Conservation (phyloP, 1,140 invertebrate species). For the Aphelinus atriplicis region DNA sequence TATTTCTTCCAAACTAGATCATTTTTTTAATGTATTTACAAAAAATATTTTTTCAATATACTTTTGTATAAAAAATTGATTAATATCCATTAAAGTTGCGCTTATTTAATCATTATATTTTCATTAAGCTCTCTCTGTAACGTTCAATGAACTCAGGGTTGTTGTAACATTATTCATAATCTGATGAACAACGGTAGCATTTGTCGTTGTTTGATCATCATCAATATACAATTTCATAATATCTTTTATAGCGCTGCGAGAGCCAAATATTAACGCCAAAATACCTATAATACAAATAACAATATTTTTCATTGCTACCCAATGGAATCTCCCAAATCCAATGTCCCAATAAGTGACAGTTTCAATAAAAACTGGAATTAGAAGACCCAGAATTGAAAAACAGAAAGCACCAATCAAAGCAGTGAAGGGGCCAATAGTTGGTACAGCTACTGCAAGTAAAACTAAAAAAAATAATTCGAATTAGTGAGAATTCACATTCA, state of each 20-base stretch:
- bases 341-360: conserved; percentile 81
- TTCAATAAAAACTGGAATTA: conserved; percentile 91
- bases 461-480: conserved; percentile 68
- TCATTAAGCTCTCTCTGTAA: not conserved
- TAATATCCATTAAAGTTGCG: conserved; percentile 10
- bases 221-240: conserved; percentile 65
- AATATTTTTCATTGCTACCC: conserved; percentile 83
- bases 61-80: conserved; percentile 31
- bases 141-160: not conserved
- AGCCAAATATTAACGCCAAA: conserved; percentile 82
- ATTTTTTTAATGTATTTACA: conserved; percentile 39
- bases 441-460: conserved; percentile 84
- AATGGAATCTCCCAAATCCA: conserved; percentile 76
- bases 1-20: conserved; percentile 29
- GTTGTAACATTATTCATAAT: not conserved
- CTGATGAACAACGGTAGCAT: not conserved
- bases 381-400: conserved; percentile 91
- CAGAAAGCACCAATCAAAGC: conserved; percentile 93
- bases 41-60: conserved; percentile 34
- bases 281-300: conserved; percentile 78
- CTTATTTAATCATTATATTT: conserved; percentile 13
- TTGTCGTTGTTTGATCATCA: not conserved
- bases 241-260: conserved; percentile 77
- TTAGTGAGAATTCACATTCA: no score
- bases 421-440: conserved; percentile 90